Evolutionary conservation across 2,888 invertebrate species (phyloP), one percentile per base, ranked within the genome.

Genomic region (Amiota mariae): DNA sequence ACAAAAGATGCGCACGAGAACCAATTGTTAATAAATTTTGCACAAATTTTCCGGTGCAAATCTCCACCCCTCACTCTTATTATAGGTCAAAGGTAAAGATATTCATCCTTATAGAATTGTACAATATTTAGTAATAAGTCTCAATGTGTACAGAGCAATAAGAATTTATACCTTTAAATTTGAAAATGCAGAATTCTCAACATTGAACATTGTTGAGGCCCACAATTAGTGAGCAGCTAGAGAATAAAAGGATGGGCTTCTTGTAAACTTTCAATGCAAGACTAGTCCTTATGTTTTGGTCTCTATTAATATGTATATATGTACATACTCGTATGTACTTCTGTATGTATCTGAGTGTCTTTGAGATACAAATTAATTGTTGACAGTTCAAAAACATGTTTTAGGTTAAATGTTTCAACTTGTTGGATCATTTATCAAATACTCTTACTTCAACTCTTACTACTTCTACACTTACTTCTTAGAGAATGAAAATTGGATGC

Each of bases 281-380:
- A 61, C 4, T 61, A 8, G 61, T 61, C 1, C 9, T 10, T 20
- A 9, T 24, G 24, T 24, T 24, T 24, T 24, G 24, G 1, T 24
- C 24, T 24, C 24, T 24, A 24, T 24, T 24, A 24, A 24, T 24
- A 24, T 24, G 24, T 24, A 24, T 51, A 51, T 51, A n/a, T n/a
- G 51, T 4, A 13, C 51, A 51, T 54, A 10, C n/a, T 3, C n/a
- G 9, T 18, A 13, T 51, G 8, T 70, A 13, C 10, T n/a, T 36
- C 13, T 36, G 24, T 51, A 11, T 56, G 11, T 61, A 24, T 68
- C 54, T 51, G 36, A 13, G 36, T 56, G 70, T 13, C 46, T 13
- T 20, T 47, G n/a, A 54, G 59, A 72, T 36, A 36, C 73, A 85
- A 83, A 83, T 83, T 86, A 83, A 83, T 83, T 86, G 84, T 83